Percentiles rank a stretch among this genome's conserved stretches.
Conservation (phyloP, 2,113 vertebrate genomes). For the Cyphomyrus discorhynchus region DNA sequence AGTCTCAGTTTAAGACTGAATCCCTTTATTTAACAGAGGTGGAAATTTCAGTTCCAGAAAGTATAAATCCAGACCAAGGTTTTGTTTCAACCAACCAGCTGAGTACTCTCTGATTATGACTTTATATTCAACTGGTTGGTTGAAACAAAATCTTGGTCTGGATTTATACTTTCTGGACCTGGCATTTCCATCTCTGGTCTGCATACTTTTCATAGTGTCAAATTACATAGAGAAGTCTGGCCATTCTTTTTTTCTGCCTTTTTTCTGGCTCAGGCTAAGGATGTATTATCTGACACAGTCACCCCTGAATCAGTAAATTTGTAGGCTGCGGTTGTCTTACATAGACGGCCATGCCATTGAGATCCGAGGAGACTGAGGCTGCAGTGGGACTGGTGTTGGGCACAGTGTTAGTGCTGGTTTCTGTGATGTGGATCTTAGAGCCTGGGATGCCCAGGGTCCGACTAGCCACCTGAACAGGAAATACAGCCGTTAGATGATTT, state of each 20-base stretch:
- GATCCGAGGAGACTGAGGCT: constrained; percentile 78
- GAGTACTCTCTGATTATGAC: no score
- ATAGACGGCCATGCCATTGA: constrained; percentile 81
- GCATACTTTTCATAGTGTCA: background rate
- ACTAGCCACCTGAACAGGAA: constrained; percentile 74
- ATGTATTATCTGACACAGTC: background rate
- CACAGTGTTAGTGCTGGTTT: constrained; percentile 92
- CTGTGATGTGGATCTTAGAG: constrained; percentile 81
- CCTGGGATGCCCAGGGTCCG: constrained; percentile 68
- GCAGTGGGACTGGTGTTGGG: constrained; percentile 88
- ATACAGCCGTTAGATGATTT: background rate
- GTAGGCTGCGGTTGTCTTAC: constrained; percentile 47
- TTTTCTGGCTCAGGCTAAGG: background rate
- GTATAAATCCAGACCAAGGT: no score
- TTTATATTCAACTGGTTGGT: no score
- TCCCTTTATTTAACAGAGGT: background rate
- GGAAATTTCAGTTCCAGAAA: no score
- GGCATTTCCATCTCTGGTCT: background rate
- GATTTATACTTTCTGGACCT: no score
- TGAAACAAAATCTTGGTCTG: no score
- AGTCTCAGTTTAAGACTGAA: background rate
- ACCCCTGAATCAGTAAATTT: background rate
- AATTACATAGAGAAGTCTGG: background rate
- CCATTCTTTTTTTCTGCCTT: background rate
- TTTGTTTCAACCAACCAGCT: no score